Percentiles rank a stretch among this genome's conserved stretches.
These are phyloP conservation scores for Xiphophorus birchmanni DNA, from an alignment of 2,797 vertebrate genomes.

Conservation along the genomic window DNA sequence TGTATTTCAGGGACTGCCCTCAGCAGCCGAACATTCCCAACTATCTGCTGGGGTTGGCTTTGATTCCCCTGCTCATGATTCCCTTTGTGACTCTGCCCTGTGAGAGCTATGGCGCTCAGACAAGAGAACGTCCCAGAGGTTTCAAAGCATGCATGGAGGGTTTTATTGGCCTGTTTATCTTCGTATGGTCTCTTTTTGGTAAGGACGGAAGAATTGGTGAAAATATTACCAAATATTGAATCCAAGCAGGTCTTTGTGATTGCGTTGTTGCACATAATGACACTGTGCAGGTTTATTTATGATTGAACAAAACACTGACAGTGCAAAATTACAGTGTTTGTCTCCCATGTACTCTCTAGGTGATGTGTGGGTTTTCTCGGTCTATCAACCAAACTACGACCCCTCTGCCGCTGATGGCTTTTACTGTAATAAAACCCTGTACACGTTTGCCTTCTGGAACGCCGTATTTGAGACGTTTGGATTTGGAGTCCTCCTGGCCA, in stretches of 20 bases:
- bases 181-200: conserved; percentile 18
- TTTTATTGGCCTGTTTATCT: accelerated
- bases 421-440: conserved; percentile 54
- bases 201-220: background rate
- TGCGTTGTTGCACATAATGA: background rate
- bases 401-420: conserved; percentile 32
- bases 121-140: background rate
- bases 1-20: conserved; percentile 47
- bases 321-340: background rate
- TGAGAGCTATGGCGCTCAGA: background rate
- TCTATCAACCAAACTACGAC: conserved; percentile 59
- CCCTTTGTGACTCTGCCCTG: conserved; percentile 5
- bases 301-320: background rate
- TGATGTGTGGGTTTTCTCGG: conserved; percentile 42
- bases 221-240: background rate
- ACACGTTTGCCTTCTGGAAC: conserved; percentile 50
- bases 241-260: background rate
- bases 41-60: conserved; percentile 43
- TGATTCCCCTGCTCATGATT: background rate
- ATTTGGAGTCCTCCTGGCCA: accelerated
- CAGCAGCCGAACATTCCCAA: conserved; percentile 54
- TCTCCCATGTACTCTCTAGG: conserved; percentile 15
- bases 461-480: conserved; percentile 10
- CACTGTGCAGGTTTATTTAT: background rate
- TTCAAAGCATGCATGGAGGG: background rate